Evolutionary conservation across 2,113 vertebrate genomes (phyloP).

Genomic region (Podarcis cretensis): DNA sequence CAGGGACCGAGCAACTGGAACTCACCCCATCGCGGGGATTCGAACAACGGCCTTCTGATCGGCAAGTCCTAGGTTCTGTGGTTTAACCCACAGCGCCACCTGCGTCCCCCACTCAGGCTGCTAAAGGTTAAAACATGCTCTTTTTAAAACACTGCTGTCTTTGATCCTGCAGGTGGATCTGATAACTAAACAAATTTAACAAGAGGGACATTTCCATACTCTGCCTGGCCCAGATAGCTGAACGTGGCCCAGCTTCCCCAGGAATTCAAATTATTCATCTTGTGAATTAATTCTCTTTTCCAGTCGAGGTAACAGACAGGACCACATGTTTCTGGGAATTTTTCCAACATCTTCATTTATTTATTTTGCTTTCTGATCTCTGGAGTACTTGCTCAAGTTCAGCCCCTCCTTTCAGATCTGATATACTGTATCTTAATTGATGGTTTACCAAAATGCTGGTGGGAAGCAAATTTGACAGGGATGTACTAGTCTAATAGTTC

Average conservation of each 20-base stretch:
- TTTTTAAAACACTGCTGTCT: not conserved
- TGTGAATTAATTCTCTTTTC: conserved; percentile 65
- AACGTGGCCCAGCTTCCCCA: conserved; percentile 39
- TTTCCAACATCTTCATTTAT: not conserved
- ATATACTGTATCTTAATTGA: not conserved
- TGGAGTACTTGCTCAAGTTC: conserved; percentile 1
- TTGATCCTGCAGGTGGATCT: conserved; percentile 9
- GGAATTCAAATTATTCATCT: conserved; percentile 59
- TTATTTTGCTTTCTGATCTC: conserved; percentile 11
- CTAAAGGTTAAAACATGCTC: not conserved
- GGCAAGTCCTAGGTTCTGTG: too few relatives aligned
- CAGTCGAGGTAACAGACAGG: conserved; percentile 48
- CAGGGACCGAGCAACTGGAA: too few relatives aligned
- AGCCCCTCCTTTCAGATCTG: not conserved
- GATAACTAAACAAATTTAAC: conserved; percentile 37
- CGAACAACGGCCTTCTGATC: too few relatives aligned
- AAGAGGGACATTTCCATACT: not conserved
- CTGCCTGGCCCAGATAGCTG: conserved; percentile 53
- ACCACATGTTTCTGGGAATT: conserved; percentile 53
- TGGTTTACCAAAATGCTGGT: not conserved
- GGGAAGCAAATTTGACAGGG: not conserved
- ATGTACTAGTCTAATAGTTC: not conserved
- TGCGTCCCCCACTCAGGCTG: not conserved
- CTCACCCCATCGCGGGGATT: too few relatives aligned
- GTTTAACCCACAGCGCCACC: too few relatives aligned